These are phyloP conservation scores for Drosophila colorata DNA, from an alignment of 2,888 invertebrate species.

Conservation along the genomic window DNA sequence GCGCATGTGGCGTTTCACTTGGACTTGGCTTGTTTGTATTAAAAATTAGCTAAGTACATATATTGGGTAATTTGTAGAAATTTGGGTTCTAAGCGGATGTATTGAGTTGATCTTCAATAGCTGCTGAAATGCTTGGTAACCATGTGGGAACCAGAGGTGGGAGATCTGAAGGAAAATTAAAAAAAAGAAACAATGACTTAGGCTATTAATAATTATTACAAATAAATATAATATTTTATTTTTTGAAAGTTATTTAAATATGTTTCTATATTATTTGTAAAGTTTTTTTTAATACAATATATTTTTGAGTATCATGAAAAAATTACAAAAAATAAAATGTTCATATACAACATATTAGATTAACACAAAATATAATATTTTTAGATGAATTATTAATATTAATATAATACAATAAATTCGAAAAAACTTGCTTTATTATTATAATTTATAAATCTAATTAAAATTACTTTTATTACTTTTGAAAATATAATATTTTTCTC, in stretches of 20 bases:
- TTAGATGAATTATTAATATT: too few species aligned
- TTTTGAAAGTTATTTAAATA: background rate
- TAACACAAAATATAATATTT: too few species aligned
- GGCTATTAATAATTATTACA: background rate
- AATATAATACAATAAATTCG: too few species aligned
- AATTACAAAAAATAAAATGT: too few species aligned
- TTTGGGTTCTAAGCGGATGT: constrained; percentile 9
- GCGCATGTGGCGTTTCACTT: constrained; percentile 33
- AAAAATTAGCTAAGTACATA: constrained; percentile 53
- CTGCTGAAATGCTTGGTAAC: constrained; percentile 3
- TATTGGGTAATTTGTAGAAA: constrained; percentile 46
- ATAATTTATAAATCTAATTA: too few species aligned
- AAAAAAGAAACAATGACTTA: background rate
- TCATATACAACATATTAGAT: too few species aligned
- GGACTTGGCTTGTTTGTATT: constrained; percentile 38
- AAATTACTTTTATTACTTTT: too few species aligned
- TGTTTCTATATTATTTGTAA: too few species aligned
- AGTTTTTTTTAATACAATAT: too few species aligned
- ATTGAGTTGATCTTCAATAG: constrained; percentile 7
- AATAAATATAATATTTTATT: background rate
- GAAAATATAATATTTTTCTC: too few species aligned
- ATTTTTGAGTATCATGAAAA: too few species aligned
- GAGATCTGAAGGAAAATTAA: background rate
- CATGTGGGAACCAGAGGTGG: constrained; percentile 34
- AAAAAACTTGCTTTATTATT: too few species aligned